Evolutionary conservation across 92 coral and sea anemone genomes (phyloP).

Genomic region (Epizoanthus fatuus): DNA sequence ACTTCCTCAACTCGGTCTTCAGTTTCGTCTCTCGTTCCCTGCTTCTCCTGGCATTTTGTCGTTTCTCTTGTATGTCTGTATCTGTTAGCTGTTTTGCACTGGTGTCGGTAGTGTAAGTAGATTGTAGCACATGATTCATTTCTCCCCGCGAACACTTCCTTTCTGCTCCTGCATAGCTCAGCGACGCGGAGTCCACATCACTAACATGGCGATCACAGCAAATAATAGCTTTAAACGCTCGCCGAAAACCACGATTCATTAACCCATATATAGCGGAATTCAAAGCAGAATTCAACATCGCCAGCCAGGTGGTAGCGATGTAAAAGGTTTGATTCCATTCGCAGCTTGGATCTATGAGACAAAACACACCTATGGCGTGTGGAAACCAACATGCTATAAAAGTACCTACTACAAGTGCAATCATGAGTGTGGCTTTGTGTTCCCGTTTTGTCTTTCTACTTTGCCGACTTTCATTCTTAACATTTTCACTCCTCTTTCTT

Average conservation of each 20-base stretch:
- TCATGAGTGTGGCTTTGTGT: constrained; percentile 81
- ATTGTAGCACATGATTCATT: not conserved
- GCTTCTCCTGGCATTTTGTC: not conserved
- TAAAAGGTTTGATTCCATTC: constrained; percentile 63
- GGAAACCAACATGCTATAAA: constrained; percentile 92
- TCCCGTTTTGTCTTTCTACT: constrained; percentile 63
- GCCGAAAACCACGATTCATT: constrained; percentile 79
- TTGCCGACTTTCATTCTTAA: not conserved
- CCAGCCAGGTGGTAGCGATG: constrained; percentile 86
- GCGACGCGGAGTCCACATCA: constrained; percentile 24
- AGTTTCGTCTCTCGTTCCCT: not conserved
- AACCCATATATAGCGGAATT: constrained; percentile 83
- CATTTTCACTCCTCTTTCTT: not conserved
- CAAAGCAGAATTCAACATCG: constrained; percentile 87
- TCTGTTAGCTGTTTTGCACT: not conserved
- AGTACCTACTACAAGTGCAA: constrained; percentile 80
- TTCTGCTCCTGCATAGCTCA: not conserved
- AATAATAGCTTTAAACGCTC: constrained; percentile 81
- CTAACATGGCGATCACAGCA: constrained; percentile 60
- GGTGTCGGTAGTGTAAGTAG: not conserved
- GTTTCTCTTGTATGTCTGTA: not conserved
- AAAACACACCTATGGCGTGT: constrained; percentile 79
- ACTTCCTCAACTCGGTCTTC: not conserved
- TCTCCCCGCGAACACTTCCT: not conserved
- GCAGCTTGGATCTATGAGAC: constrained; percentile 65